These are phyloP conservation scores for Uropsilus gracilis DNA, from an alignment of 2,113 vertebrate genomes.

Conservation along the genomic window DNA sequence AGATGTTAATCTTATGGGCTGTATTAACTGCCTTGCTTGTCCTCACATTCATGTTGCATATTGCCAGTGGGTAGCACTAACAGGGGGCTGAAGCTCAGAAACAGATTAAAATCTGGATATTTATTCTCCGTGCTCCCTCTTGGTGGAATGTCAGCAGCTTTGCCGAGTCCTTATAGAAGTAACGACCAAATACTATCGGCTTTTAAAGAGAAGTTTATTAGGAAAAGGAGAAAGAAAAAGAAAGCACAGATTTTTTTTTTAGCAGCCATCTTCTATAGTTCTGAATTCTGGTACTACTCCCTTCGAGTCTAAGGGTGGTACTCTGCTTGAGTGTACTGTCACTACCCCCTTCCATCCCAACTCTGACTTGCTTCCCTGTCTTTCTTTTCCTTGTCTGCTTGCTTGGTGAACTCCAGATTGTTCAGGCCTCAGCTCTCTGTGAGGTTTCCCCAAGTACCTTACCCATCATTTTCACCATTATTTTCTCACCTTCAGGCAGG, in stretches of 20 bases:
- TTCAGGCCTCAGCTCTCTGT: background rate
- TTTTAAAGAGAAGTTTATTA: background rate
- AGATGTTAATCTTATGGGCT: background rate
- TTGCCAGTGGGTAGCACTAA: background rate
- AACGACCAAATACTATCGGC: background rate
- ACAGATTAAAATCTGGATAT: constrained; percentile 4
- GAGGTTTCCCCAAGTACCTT: background rate
- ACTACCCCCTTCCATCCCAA: background rate
- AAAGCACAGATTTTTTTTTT: background rate
- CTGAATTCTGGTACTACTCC: background rate
- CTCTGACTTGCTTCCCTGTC: background rate
- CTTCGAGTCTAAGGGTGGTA: background rate
- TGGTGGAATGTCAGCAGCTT: background rate
- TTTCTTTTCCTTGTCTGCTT: background rate
- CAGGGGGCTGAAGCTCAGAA: background rate
- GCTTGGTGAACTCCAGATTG: background rate
- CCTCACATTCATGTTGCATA: background rate
- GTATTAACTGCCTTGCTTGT: background rate
- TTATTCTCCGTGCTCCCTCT: background rate
- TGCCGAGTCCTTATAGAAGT: background rate
- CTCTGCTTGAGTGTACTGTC: background rate
- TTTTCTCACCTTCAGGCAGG: background rate
- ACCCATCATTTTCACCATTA: constrained; percentile 4
- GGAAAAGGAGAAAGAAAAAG: too few species aligned
- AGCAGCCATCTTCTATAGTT: background rate